Percentiles rank a stretch among this genome's conserved stretches.
Evolutionary conservation across 1,140 invertebrate genomes (phyloP).

Genomic region (Tetramorium alpestre): DNA sequence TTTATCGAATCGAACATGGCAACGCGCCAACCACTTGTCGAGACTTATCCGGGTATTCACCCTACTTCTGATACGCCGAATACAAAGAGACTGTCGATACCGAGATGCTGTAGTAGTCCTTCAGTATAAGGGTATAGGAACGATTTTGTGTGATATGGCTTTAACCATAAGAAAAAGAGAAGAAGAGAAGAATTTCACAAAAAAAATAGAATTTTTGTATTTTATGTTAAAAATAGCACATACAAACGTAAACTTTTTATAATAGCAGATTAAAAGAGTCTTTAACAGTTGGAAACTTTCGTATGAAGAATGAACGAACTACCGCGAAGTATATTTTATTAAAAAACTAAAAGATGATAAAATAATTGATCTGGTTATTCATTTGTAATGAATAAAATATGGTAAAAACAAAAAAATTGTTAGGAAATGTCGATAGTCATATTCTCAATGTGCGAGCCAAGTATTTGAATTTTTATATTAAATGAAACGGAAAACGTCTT

Average conservation of each 20-base stretch:
- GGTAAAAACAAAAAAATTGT: neutral
- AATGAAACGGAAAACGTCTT: neutral
- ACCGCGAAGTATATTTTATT: neutral
- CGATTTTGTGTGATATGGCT: neutral
- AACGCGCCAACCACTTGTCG: constrained; percentile 75
- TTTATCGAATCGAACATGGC: constrained; percentile 72
- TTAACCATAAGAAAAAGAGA: neutral
- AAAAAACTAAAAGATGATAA: neutral
- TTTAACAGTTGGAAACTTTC: neutral
- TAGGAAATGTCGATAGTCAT: neutral
- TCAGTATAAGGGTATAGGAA: neutral
- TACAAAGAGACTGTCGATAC: constrained; percentile 57
- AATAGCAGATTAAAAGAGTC: neutral
- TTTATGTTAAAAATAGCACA: neutral
- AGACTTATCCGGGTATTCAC: constrained; percentile 71
- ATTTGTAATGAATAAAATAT: neutral
- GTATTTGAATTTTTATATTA: neutral
- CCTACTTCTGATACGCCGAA: constrained; percentile 49
- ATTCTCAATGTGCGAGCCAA: neutral
- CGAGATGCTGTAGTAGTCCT: neutral
- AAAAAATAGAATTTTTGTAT: neutral
- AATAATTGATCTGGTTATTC: neutral
- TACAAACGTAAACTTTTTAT: neutral
- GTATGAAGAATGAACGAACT: neutral
- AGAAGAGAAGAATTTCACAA: neutral